Conservation (phyloP, 2,888 invertebrate genomes). For the Poecilus cupreus region DNA sequence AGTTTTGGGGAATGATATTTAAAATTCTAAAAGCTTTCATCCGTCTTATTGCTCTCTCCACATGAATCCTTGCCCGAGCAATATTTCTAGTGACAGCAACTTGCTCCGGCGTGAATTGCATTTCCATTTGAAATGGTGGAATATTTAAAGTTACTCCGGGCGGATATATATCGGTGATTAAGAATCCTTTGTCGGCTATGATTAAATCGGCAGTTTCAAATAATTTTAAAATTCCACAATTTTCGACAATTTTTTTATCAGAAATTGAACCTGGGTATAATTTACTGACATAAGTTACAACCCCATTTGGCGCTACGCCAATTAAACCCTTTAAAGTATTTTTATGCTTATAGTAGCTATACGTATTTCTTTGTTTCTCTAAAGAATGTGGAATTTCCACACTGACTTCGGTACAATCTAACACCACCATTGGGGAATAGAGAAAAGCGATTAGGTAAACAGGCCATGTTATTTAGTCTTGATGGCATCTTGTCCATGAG, state of each 20-base stretch:
- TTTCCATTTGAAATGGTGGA: conserved; percentile 62
- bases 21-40: conserved; percentile 61
- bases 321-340: conserved; percentile 65
- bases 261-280: conserved; percentile 65
- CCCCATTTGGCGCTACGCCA: conserved; percentile 65
- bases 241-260: conserved; percentile 62
- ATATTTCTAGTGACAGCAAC: conserved; percentile 62
- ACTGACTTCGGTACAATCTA: conserved; percentile 62
- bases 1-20: background rate
- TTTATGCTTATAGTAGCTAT: conserved; percentile 63
- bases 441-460: too few species aligned
- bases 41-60: conserved; percentile 63
- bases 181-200: conserved; percentile 64
- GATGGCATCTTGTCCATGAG: too few species aligned
- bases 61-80: conserved; percentile 63
- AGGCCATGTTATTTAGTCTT: too few species aligned
- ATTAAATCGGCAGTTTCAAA: conserved; percentile 63
- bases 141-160: conserved; percentile 63
- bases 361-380: conserved; percentile 60
- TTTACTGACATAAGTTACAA: conserved; percentile 63
- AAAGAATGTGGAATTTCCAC: conserved; percentile 54
- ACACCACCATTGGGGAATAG: too few species aligned
- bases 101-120: conserved; percentile 62
- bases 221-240: conserved; percentile 61
- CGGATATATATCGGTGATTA: conserved; percentile 63